Evolutionary conservation across 1,140 invertebrate species (phyloP), one percentile per base, ranked within the genome.

Genomic region (Temnothorax curvispinosus): DNA sequence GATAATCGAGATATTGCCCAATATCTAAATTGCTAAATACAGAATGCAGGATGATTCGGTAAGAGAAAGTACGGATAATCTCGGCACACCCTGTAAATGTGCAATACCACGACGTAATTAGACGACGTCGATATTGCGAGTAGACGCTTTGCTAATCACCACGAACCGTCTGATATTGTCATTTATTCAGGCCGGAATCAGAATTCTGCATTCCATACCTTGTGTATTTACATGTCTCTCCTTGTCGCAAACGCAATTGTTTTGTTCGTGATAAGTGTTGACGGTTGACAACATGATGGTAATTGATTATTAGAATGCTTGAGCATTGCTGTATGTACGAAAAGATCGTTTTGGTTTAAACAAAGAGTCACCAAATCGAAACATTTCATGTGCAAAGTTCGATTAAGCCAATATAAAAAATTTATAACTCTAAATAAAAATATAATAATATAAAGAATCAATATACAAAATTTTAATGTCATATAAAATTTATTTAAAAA

Each of bases 101-200:
- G 35, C 15, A 7, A 44, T 27, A 74, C 47, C 32, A 62, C 13
- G 27, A 6, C 21, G 50, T n/a, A 47, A 18, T 47, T 65, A 52
- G 44, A 69, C 44, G 32, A 47, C 54, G 52, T 56, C 69, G 52
- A 84, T 84, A 74, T 80, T 35, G 18, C 62, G 62, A 41, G 3
- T 80, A 80, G 47, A 47, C 47, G 62, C 77, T 84, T 84, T 47
- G 52, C 80, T 84, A 84, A 84, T 84, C 69, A 38, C 54, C 44
- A 77, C 18, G 56, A 89, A 56, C 64, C 38, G 62, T 52, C 77
- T 78, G 72, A 85, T 88, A 74, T 32, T 32, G 27, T 52, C 78
- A 85, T 89, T 89, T 88, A 82, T 87, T 62, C 58, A 76, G 50
- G 50, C 27, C 3, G 27, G 32, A 69, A 88, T 85, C 84, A 58